Base-by-base conservation (phyloP, 2,797 vertebrate species). In the Argyrosomus regius region DNA sequence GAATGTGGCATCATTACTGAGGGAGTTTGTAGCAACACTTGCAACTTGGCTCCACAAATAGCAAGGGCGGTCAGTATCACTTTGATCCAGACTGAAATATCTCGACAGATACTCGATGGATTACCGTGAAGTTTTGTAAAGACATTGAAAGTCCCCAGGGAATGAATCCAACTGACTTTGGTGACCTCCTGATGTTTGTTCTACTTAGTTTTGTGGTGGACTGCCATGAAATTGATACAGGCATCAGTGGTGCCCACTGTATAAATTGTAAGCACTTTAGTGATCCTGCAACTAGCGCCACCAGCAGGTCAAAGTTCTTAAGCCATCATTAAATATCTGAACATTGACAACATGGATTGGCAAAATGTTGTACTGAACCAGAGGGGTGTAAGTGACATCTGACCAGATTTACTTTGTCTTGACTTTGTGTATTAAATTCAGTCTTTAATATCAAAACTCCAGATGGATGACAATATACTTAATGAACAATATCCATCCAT, bases 1-100 rank as follows among this genome's bases (percentile, higher is more conserved):
- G 18, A 62, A 43, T 6, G 31, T 56, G 48, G 56, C 57, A 66
- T 11, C 41, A 62, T 76, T 22, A 75, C 53, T 22, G 50, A 8
- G 28, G 28, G 10, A 50, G 50, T 50, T 67, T 16, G 64, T 6
- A 64, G 48, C 22, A 31, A 59, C 3, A 4, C 5, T 0, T 16
- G 62, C 49, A 49, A 5, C 0, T 0, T 9, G 28, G 10, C 20
- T 49, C 46, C 1, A 60, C 0, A 1, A 17, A 49, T 1, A 35
- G 26, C 26, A 35, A 22, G 12, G 24, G 35, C 20, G 0, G 18
- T 41, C 35, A 8, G 26, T 60, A 14, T 16, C 26, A 28, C 45
- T 77, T 13, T 31, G 22, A 8, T 3, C 39, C 59, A 61, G 16
- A 62, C 5, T 46, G n/a, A 67, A 62, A 48, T 14, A 53, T 22